A percentile compares a stretch with the other conserved stretches of the same genome.
Conservation (phyloP, 2,113 vertebrate genomes). For the Atherinomorus stipes region DNA sequence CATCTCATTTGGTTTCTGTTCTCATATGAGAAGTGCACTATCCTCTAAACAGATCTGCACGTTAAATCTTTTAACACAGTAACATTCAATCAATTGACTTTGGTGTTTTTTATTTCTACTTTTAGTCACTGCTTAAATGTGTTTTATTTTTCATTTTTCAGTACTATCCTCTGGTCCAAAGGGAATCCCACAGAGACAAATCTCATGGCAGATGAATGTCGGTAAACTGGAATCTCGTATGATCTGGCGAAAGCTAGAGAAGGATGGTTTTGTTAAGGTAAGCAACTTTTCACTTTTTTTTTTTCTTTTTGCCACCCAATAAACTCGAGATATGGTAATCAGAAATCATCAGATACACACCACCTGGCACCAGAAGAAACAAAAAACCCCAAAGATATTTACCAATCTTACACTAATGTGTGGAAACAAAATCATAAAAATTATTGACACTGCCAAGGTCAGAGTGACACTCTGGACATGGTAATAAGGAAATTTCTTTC, state of each 20-base stretch:
- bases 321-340: no score
- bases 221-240: conserved; percentile 94
- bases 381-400: no score
- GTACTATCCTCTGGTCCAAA: conserved; percentile 90
- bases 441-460: no score
- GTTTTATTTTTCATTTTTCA: conserved; percentile 66
- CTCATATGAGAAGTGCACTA: no score
- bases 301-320: background rate
- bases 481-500: no score
- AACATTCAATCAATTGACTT: background rate
- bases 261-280: conserved; percentile 90
- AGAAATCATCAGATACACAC: no score
- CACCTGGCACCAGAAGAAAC: no score
- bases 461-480: no score
- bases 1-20: background rate
- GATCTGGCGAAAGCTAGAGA: conserved; percentile 90
- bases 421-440: no score
- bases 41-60: no score
- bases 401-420: no score
- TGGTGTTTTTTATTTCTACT: background rate
- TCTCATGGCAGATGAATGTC: conserved; percentile 88
- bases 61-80: background rate
- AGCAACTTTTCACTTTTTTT: background rate
- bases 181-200: conserved; percentile 90
- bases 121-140: no score